Conservation (phyloP, 2,113 vertebrate species). For the Pseudopodoces humilis region DNA sequence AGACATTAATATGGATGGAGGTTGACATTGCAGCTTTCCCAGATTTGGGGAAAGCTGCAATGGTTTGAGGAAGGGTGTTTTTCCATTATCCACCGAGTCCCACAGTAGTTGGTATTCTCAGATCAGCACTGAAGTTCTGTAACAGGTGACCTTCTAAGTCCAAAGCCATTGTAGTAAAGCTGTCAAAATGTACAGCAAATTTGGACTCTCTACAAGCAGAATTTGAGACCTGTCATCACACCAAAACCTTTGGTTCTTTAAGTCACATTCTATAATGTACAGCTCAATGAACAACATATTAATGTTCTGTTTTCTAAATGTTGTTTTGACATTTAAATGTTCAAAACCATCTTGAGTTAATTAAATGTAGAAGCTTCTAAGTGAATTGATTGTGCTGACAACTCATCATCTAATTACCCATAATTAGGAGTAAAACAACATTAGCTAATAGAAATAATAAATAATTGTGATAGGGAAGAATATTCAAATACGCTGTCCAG, state of each 20-base stretch:
- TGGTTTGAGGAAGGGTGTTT: background rate
- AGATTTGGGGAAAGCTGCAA: background rate
- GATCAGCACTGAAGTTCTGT: background rate
- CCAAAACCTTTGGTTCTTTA: conserved; percentile 55
- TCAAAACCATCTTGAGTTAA: conserved; percentile 68
- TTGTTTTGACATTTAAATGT: conserved; percentile 69
- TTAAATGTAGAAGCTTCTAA: conserved; percentile 66
- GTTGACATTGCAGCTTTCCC: background rate
- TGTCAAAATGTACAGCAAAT: conserved; percentile 25
- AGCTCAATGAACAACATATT: conserved; percentile 63
- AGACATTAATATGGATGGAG: background rate
- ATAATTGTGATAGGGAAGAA: conserved; percentile 56
- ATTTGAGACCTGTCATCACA: conserved; percentile 41
- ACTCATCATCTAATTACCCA: conserved; percentile 64
- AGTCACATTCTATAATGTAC: conserved; percentile 55
- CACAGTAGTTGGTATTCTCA: background rate
- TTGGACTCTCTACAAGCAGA: conserved; percentile 3
- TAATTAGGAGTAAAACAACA: conserved; percentile 61
- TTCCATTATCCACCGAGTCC: background rate
- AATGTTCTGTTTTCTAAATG: conserved; percentile 63
- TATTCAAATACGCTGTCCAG: conserved; percentile 40
- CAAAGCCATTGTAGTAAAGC: background rate
- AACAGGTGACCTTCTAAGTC: background rate
- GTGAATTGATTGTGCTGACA: conserved; percentile 51
- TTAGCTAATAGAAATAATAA: conserved; percentile 65